Percentiles rank a stretch among this genome's conserved stretches.
Conservation (phyloP, 2,113 vertebrate species). For the Bubalus kerabau region DNA sequence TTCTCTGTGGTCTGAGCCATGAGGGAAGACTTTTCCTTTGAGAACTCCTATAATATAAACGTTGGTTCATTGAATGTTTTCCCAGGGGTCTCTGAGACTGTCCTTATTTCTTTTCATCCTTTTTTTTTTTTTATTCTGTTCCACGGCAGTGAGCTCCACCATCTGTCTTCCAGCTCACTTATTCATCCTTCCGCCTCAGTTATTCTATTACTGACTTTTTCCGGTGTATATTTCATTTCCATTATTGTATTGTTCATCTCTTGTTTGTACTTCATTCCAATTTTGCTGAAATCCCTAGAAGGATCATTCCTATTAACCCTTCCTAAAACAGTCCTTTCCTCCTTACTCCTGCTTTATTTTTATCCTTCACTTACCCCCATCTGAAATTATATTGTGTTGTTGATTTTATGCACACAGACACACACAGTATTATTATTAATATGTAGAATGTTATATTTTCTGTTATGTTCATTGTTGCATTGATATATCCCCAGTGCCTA, state of each 20-base stretch:
- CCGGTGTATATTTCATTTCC: background rate
- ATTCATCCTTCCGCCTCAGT: background rate
- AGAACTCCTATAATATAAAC: background rate
- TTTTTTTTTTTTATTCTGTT: background rate
- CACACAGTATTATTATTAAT: background rate
- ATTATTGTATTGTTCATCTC: background rate
- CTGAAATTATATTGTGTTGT: background rate
- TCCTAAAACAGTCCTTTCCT: background rate
- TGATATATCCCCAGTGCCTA: background rate
- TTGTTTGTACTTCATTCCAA: background rate
- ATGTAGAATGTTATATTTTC: background rate
- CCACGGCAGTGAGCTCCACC: background rate
- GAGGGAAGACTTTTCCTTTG: background rate
- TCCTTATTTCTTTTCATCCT: background rate
- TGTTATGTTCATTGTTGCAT: background rate
- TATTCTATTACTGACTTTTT: background rate
- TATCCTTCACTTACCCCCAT: background rate
- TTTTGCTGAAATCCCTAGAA: background rate
- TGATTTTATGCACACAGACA: background rate
- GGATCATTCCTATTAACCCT: too few species aligned
- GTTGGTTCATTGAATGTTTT: background rate
- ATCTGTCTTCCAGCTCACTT: background rate
- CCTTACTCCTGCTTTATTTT: background rate
- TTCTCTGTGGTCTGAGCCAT: background rate
- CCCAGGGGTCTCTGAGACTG: background rate